Base-by-base conservation (phyloP, 2,888 invertebrate genomes). In the Eurytoma californica region DNA sequence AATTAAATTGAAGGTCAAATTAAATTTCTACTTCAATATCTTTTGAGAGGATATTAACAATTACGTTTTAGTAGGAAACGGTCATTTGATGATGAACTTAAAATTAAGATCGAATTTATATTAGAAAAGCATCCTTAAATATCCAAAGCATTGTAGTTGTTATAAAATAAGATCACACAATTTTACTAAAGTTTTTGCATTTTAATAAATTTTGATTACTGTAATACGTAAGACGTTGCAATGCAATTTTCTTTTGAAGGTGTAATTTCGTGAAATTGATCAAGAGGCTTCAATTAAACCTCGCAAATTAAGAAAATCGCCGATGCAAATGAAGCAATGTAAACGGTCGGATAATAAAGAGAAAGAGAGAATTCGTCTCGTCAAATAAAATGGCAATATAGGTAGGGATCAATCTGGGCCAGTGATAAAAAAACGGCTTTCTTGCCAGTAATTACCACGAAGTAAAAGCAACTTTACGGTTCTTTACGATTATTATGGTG, bases 401-500 rank as follows among this genome's bases (percentile, higher is more conserved):
- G 30, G 58, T 39, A 14, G 30, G 66, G 76, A 76, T 80, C 72
- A 72, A 76, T 80, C 58, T 51, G 72, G 69, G 14, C n/a, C 18
- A 60, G 39, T 74, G 53, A 68, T 73, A 72, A 82, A 79, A 79
- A 80, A 80, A 75, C 65, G 72, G 60, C 66, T 70, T 72, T 74
- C 72, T 80, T 16, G 69, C 74, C 24, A 63, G 75, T 75, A 78
- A 80, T 78, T 78, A 78, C 75, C 75, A 1, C 53, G 69, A 74
- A 61, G 58, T 61, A 79, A 77, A 49, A 72, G 80, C 78, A 79
- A 82, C 76, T 83, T 84, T 83, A 81, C 82, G 82, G 81, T 83
- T 84, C 80, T 80, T 77, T 63, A 77, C 82, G 83, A 84, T 84
- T 83, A 82, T 82, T 72, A 82, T 57, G 63, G 67, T 65, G 67